Conservation (phyloP, 2,888 invertebrate species). For the Ecdyonurus torrentis region DNA sequence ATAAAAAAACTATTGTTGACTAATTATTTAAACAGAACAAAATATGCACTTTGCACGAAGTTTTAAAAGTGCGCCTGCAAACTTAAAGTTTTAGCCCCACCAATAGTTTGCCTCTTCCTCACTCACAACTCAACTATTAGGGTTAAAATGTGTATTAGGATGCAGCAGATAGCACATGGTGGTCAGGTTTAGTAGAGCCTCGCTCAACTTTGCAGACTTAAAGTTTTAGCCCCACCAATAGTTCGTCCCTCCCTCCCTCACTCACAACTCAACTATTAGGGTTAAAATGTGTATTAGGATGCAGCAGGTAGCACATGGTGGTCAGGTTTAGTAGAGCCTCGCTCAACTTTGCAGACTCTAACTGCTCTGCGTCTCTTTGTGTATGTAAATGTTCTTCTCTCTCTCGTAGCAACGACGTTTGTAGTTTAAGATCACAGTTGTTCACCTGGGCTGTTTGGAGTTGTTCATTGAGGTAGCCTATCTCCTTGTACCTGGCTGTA, state of each 20-base stretch:
- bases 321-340: background rate
- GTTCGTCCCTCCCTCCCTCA: too few species aligned
- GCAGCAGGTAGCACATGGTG: background rate
- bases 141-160: background rate
- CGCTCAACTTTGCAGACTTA: background rate
- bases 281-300: background rate
- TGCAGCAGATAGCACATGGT: background rate
- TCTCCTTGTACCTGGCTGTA: background rate
- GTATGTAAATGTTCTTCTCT: background rate
- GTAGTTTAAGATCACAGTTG: background rate
- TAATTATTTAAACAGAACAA: too few species aligned
- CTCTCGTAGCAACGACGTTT: background rate
- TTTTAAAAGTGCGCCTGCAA: too few species aligned
- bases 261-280: too few species aligned
- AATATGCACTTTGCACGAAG: too few species aligned
- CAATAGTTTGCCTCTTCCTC: too few species aligned
- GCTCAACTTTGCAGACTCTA: background rate
- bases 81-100: too few species aligned
- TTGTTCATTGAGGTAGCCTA: background rate
- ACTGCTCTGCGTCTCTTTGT: background rate
- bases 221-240: too few species aligned
- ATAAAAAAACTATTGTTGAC: too few species aligned
- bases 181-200: background rate
- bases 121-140: too few species aligned
- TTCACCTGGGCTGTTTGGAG: background rate